Evolutionary conservation across 2,113 vertebrate species (phyloP).

Genomic region (Gambusia holbrooki): DNA sequence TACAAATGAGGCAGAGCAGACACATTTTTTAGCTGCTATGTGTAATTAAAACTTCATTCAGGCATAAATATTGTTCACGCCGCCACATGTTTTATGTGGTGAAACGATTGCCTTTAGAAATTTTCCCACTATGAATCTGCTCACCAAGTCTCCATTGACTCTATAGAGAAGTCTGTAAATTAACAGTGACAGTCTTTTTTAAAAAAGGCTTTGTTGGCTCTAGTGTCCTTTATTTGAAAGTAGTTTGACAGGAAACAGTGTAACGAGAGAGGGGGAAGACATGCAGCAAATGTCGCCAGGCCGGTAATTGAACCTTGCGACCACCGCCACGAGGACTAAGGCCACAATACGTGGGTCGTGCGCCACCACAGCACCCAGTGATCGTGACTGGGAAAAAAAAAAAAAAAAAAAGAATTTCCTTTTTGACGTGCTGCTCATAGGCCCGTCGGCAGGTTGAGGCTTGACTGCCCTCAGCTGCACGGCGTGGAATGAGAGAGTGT

Average conservation of each 20-base stretch:
- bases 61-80: constrained; percentile 52
- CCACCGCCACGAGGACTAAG: too few relatives aligned
- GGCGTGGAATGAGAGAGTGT: constrained; percentile 30
- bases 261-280: too few relatives aligned
- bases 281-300: too few relatives aligned
- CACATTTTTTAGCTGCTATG: constrained; percentile 67
- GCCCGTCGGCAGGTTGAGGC: constrained; percentile 53
- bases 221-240: too few relatives aligned
- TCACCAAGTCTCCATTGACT: constrained; percentile 20
- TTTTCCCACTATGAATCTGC: constrained; percentile 20
- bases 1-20: constrained; percentile 67
- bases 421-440: constrained; percentile 43
- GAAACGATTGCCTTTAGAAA: constrained; percentile 24
- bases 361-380: background rate
- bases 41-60: constrained; percentile 66
- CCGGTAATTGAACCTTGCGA: too few relatives aligned
- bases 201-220: too few relatives aligned
- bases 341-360: too few relatives aligned
- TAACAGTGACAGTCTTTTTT: constrained; percentile 20
- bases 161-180: constrained; percentile 41
- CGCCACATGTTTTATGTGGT: constrained; percentile 31
- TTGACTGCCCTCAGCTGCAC: constrained; percentile 25
- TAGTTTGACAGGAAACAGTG: too few relatives aligned
- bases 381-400: constrained; percentile 51
- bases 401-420: constrained; percentile 1